phyloP scores from a whole-genome alignment of 2,797 vertebrate genomes.

The Glyptemys insculpta region DNA sequence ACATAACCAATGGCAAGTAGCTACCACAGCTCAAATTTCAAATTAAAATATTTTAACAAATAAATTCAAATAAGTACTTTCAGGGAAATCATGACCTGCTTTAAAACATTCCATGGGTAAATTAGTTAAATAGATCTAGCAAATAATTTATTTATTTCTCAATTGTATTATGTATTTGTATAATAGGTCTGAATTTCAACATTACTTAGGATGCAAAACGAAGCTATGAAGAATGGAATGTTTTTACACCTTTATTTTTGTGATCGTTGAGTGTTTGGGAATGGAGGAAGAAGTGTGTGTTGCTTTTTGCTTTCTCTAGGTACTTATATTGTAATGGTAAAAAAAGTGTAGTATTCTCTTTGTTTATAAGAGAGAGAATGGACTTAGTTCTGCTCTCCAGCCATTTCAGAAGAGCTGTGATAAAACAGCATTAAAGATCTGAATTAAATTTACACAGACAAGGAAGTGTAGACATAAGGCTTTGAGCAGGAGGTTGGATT shows the following conservation, averaged over 20 bases:
- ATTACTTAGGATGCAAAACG: neutral
- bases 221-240: neutral
- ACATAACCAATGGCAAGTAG: neutral
- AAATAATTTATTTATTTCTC: neutral
- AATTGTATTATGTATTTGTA: neutral
- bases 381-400: neutral
- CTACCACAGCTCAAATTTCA: neutral
- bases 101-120: neutral
- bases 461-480: neutral
- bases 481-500: too few relatives aligned
- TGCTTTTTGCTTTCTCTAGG: neutral
- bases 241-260: neutral
- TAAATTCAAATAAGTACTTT: neutral
- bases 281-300: neutral
- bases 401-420: neutral
- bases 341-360: neutral
- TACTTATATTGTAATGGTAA: neutral
- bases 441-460: neutral
- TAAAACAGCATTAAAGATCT: neutral
- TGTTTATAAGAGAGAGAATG: neutral
- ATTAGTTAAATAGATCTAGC: neutral
- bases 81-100: neutral
- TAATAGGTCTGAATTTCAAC: neutral
- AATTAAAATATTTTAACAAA: neutral
- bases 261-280: neutral